Evolutionary conservation across 2,888 invertebrate genomes (phyloP).

Genomic region (Eilema caniola): DNA sequence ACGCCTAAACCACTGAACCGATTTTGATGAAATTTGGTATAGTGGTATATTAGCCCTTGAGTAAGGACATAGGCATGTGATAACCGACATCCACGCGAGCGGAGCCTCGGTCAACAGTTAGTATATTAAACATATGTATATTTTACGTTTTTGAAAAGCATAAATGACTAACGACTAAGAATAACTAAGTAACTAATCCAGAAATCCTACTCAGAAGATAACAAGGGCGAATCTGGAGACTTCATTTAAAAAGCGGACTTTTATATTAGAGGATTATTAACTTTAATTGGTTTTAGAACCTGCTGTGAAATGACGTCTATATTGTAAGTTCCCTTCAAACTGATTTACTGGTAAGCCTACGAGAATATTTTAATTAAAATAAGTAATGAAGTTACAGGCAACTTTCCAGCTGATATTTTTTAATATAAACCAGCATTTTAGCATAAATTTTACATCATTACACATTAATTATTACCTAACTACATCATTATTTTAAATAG

Average conservation of each 20-base stretch:
- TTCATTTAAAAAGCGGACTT: conserved; percentile 70
- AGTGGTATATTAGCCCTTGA: too few species aligned
- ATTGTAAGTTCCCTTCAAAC: conserved; percentile 62
- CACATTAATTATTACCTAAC: neutral
- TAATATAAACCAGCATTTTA: conserved; percentile 35
- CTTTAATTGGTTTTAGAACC: conserved; percentile 79
- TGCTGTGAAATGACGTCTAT: conserved; percentile 65
- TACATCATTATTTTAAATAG: conserved; percentile 42
- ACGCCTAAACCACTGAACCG: too few species aligned
- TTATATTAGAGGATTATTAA: conserved; percentile 78
- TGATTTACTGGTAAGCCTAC: conserved; percentile 55
- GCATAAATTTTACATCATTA: conserved; percentile 26
- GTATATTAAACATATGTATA: too few species aligned
- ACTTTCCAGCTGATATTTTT: conserved; percentile 43
- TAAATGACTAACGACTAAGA: conserved; percentile 26
- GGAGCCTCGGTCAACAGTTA: too few species aligned
- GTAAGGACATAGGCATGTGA: too few species aligned
- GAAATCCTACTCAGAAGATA: conserved; percentile 55
- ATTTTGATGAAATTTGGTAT: too few species aligned
- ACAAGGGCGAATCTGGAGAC: conserved; percentile 63
- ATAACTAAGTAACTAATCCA: conserved; percentile 16
- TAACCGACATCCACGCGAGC: too few species aligned
- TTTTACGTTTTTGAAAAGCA: neutral
- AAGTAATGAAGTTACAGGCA: conserved; percentile 42
- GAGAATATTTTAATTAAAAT: conserved; percentile 62